Percentiles rank a stretch among this genome's conserved stretches.
These are phyloP conservation scores for Lordiphosa stackelbergi DNA, from an alignment of 1,140 invertebrate genomes.

Conservation along the genomic window DNA sequence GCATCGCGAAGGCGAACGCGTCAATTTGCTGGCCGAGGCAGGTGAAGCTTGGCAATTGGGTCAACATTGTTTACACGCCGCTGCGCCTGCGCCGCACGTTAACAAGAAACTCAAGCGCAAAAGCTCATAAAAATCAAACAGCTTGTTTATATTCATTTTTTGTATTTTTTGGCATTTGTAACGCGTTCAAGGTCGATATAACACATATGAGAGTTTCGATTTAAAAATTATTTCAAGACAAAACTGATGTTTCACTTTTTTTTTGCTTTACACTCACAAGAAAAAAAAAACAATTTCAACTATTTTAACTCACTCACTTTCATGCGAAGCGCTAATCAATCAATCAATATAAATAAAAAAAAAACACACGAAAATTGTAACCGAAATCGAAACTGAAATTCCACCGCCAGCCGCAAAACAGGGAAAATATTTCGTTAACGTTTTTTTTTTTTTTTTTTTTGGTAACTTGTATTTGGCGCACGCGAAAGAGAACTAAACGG, in stretches of 20 bases:
- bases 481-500: conserved; percentile 62
- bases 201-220: conserved; percentile 19
- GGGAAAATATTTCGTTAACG: conserved; percentile 16
- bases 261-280: background rate
- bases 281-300: no score
- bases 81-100: conserved; percentile 37
- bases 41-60: conserved; percentile 53
- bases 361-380: conserved; percentile 17
- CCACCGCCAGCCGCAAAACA: conserved; percentile 9
- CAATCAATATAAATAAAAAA: conserved; percentile 22
- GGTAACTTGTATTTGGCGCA: conserved; percentile 65
- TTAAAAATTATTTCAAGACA: conserved; percentile 26
- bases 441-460: conserved; percentile 30
- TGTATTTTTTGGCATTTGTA: conserved; percentile 20
- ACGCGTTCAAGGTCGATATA: conserved; percentile 10
- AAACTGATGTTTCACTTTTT: conserved; percentile 14
- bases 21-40: conserved; percentile 32
- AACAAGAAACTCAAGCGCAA: background rate
- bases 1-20: conserved; percentile 39
- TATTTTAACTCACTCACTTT: conserved; percentile 32
- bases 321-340: conserved; percentile 37
- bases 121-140: background rate
- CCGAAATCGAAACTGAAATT: conserved; percentile 17
- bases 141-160: background rate
- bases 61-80: conserved; percentile 56